These are phyloP conservation scores for Oriolus oriolus DNA, from an alignment of 2,113 vertebrate genomes.

Conservation along the genomic window DNA sequence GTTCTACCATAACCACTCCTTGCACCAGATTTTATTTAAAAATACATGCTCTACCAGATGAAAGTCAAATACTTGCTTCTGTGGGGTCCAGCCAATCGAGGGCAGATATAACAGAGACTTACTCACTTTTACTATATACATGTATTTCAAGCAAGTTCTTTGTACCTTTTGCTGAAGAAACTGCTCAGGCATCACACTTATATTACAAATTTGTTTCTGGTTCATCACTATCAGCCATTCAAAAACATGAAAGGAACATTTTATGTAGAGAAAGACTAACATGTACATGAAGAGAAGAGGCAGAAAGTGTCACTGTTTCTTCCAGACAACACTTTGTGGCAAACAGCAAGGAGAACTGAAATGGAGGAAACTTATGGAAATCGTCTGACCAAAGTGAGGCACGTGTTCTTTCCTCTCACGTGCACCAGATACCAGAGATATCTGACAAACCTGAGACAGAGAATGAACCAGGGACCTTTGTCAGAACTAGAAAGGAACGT, in stretches of 20 bases:
- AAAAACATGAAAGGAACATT: neutral
- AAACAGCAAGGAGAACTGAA: neutral
- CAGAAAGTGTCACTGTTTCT: neutral
- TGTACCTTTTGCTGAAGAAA: neutral
- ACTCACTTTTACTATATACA: neutral
- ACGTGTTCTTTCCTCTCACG: neutral
- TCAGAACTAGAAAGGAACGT: conserved; percentile 19
- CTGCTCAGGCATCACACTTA: neutral
- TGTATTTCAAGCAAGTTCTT: neutral
- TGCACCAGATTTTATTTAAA: neutral
- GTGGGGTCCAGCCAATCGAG: neutral
- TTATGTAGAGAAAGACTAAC: neutral
- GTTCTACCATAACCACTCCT: neutral
- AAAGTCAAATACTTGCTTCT: neutral
- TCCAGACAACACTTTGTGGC: neutral
- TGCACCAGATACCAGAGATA: neutral
- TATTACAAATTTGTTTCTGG: neutral
- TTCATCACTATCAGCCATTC: neutral
- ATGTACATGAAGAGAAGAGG: neutral
- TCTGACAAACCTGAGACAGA: neutral
- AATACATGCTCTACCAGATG: neutral
- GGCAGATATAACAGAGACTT: neutral
- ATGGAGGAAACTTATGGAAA: neutral
- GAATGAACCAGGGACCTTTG: conserved; percentile 11
- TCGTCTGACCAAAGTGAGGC: accelerated